Base-by-base conservation (phyloP, 2,888 invertebrate species). In the Ochropleura leucogaster region DNA sequence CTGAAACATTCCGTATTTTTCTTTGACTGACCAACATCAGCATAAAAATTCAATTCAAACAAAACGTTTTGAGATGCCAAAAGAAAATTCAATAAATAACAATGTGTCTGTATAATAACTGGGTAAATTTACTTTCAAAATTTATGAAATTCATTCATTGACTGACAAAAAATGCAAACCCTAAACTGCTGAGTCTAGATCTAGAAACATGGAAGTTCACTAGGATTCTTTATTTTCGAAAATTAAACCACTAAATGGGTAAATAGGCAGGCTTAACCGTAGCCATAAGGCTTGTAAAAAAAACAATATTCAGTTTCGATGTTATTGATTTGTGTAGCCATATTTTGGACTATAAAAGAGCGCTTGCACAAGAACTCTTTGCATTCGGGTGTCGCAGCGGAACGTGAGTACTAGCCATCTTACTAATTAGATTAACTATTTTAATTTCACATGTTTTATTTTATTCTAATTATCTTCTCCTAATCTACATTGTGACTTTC, bases 311-410 rank as follows among this genome's bases (percentile, higher is more conserved):
- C 85, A 83, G 47, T 74, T 83, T 72, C 86, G 20, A 59, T 49
- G 68, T 79, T 82, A 75, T 86, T 62, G 9, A 4, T 16, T 14
- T 65, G 12, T 20, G 12, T 49, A 51, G 73, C 51, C 63, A 53
- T 57, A 64, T 46, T 66, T 51, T 30, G 44, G 66, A 60, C 63
- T 87, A 87, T 87, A 87, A 64, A 87, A 85, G 77, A 4, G 18
- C 49, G 30, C 57, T 46, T 9, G 46, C 73, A 40, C 70, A 42
- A 44, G 62, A 44, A 20, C 65, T 73, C 79, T 3, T 67, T 51
- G 87, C 86, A 87, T 86, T 87, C 80, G 87, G 87, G 76, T 70
- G 86, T 82, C 74, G 79, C 80, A 83, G 86, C 86, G 85, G 87
- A 84, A 85, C 87, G 87, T 87, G 74, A 87, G 87, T 87, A 81